A percentile compares a stretch with the other conserved stretches of the same genome.
Conservation (phyloP, 1,140 invertebrate species). For the Caenorhabditis brenneri region DNA sequence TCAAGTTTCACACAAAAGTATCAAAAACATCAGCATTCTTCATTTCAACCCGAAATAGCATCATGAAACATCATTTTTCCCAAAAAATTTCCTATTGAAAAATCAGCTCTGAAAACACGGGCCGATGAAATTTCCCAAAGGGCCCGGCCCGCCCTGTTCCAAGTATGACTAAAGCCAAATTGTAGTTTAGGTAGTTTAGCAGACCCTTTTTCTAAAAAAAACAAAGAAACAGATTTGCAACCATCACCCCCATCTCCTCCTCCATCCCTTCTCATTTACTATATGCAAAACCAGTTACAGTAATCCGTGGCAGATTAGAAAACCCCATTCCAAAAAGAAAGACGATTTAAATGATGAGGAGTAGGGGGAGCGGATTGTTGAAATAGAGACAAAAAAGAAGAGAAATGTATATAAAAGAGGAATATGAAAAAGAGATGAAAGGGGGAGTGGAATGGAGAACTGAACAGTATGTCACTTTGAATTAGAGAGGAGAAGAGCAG, state of each 20-base stretch:
- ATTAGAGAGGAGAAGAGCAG: background rate
- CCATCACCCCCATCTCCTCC: too few species aligned
- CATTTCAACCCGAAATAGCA: too few species aligned
- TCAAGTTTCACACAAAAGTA: too few species aligned
- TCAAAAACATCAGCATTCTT: too few species aligned
- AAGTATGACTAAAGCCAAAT: background rate
- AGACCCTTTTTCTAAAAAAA: too few species aligned
- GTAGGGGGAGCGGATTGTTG: background rate
- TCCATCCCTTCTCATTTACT: background rate
- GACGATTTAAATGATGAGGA: background rate
- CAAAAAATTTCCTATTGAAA: too few species aligned
- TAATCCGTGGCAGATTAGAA: conserved; percentile 13
- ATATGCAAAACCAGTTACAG: conserved; percentile 2
- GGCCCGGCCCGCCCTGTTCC: too few species aligned
- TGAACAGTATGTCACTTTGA: background rate
- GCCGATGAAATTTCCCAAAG: too few species aligned
- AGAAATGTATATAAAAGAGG: background rate
- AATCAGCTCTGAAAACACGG: too few species aligned
- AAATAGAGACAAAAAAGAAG: conserved; percentile 2
- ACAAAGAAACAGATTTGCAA: background rate
- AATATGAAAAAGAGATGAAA: background rate
- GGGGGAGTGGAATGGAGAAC: background rate
- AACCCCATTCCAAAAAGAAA: too few species aligned
- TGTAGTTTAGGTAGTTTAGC: too few species aligned
- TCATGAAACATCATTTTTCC: too few species aligned